Conservation (phyloP, 2,797 vertebrate species). For the Potorous gilbertii region DNA sequence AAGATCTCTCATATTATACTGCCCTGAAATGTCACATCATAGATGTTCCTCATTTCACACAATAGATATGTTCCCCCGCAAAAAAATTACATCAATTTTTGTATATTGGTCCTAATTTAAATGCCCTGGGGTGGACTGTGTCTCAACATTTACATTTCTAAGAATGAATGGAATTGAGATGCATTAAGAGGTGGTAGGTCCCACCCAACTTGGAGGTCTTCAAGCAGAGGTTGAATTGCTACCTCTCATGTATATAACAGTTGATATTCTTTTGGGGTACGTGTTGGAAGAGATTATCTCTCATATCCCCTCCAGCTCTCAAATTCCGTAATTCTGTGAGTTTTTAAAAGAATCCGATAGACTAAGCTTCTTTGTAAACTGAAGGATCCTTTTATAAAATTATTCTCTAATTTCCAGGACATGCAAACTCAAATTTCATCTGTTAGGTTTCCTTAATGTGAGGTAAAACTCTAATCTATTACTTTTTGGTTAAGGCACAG, state of each 20-base stretch:
- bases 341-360: not conserved
- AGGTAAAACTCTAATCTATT: slow-evolving; percentile 47
- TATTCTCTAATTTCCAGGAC: slow-evolving; percentile 45
- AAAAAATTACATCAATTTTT: not conserved
- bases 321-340: not conserved
- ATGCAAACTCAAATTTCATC: slow-evolving; percentile 58
- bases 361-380: not conserved
- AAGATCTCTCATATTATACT: not conserved
- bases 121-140: not conserved
- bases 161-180: not conserved
- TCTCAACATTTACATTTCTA: not conserved
- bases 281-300: not conserved
- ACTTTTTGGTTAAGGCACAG: slow-evolving; percentile 75
- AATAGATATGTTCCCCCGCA: not conserved
- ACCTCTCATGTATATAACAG: not conserved
- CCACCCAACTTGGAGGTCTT: not conserved
- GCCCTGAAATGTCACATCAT: not conserved
- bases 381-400: not conserved
- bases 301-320: not conserved
- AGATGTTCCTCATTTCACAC: not conserved
- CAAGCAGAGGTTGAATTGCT: not conserved
- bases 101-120: not conserved
- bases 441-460: slow-evolving; percentile 36
- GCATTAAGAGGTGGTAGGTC: not conserved
- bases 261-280: not conserved